phyloP scores from a whole-genome alignment of 2,797 vertebrate species.

The Hylomyscus alleni region DNA sequence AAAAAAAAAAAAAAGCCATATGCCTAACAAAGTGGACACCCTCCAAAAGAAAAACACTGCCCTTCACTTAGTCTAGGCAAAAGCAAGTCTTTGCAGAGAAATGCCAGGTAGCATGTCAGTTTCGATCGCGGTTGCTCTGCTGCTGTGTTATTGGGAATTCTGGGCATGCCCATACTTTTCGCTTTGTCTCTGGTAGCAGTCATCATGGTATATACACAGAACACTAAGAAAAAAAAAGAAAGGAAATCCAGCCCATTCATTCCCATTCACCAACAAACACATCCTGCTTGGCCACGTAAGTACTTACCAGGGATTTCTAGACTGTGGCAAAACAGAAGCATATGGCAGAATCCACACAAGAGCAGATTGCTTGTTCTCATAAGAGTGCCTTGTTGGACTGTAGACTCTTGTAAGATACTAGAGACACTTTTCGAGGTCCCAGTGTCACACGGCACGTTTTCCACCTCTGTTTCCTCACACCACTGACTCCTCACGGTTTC shows the following conservation, averaged over 20 bases:
- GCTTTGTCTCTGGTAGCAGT: slow-evolving; percentile 67
- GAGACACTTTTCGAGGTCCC: slow-evolving; percentile 81
- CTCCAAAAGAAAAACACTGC: background rate
- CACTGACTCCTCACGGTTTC: slow-evolving; percentile 80
- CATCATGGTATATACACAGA: slow-evolving; percentile 60
- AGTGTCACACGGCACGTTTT: slow-evolving; percentile 64
- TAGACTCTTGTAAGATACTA: slow-evolving; percentile 68
- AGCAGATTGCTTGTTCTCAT: slow-evolving; percentile 80
- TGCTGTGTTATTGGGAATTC: slow-evolving; percentile 61
- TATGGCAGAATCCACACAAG: slow-evolving; percentile 83
- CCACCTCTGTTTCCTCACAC: slow-evolving; percentile 77
- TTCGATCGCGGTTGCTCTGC: background rate
- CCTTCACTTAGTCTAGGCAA: background rate
- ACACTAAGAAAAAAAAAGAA: slow-evolving; percentile 47
- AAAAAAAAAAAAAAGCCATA: background rate
- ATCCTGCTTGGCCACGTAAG: slow-evolving; percentile 77
- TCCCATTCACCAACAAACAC: slow-evolving; percentile 75
- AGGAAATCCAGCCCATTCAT: slow-evolving; percentile 81
- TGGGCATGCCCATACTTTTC: slow-evolving; percentile 70
- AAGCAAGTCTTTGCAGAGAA: background rate
- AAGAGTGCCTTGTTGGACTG: slow-evolving; percentile 83
- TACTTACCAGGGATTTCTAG: slow-evolving; percentile 86
- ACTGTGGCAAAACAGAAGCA: slow-evolving; percentile 84
- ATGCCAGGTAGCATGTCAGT: background rate
- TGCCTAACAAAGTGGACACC: background rate